Evolutionary conservation across 2,797 vertebrate species (phyloP).

Genomic region (Lemur catta): DNA sequence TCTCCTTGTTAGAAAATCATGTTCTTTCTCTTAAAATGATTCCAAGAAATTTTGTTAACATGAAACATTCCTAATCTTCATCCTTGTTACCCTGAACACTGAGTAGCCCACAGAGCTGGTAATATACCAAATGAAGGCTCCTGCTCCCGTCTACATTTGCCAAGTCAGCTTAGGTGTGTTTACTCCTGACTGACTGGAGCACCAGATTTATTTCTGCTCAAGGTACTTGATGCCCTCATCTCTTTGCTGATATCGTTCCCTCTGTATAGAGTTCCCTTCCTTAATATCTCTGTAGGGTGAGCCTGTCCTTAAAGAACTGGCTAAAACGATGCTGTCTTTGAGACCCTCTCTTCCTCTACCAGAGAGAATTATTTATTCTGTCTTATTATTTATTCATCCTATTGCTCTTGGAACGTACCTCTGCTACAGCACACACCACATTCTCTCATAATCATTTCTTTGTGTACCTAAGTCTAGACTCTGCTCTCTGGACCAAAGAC

Average conservation of each 20-base stretch:
- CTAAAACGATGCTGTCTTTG: not conserved
- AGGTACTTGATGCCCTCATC: not conserved
- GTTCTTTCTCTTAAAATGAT: constrained; percentile 33
- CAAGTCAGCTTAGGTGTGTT: not conserved
- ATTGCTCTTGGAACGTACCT: not conserved
- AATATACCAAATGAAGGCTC: not conserved
- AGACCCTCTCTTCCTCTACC: not conserved
- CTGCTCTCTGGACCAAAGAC: constrained; percentile 2
- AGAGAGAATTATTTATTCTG: constrained; percentile 12
- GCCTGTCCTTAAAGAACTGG: not conserved
- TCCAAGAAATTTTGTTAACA: constrained; percentile 60
- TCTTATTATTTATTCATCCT: not conserved
- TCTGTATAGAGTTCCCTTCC: not conserved
- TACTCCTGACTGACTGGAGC: not conserved
- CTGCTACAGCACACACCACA: not conserved
- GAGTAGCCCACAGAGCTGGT: not conserved
- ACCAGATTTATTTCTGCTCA: not conserved
- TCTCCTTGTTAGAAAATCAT: constrained; percentile 51
- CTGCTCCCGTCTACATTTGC: not conserved
- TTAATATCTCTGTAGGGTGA: not conserved
- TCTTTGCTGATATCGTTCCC: not conserved
- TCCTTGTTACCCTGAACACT: not conserved
- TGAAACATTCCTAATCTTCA: constrained; percentile 49
- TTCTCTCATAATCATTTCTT: not conserved
- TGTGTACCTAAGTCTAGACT: not conserved